A percentile compares a stretch with the other conserved stretches of the same genome.
Conservation (phyloP, 2,888 invertebrate genomes). For the Homarus gammarus region DNA sequence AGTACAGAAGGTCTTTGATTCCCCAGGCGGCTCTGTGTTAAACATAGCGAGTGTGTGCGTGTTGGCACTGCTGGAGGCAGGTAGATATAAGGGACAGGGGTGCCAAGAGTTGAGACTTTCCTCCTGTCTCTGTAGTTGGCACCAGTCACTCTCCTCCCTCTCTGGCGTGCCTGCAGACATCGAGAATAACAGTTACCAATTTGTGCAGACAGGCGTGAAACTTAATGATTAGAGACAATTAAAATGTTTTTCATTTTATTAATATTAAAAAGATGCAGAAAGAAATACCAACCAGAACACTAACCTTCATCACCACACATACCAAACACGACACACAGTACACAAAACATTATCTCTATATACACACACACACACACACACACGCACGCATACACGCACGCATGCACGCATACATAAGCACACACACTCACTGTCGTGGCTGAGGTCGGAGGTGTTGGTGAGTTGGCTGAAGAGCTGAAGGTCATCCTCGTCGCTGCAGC, state of each 20-base stretch:
- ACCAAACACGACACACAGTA: no score
- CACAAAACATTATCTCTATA: no score
- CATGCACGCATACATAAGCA: background rate
- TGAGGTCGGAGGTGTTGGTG: background rate
- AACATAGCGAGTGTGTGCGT: background rate
- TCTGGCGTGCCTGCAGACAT: background rate
- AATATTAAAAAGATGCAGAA: no score
- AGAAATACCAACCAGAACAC: no score
- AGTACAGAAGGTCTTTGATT: background rate
- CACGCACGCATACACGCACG: background rate
- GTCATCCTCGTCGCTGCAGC: background rate
- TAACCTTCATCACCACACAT: no score
- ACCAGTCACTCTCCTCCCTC: background rate
- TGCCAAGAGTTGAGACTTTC: background rate
- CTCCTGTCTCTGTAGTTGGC: background rate
- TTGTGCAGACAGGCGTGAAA: no score
- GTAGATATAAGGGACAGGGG: background rate
- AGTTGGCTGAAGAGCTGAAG: background rate
- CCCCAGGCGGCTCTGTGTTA: background rate
- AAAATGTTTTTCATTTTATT: no score
- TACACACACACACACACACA: no score
- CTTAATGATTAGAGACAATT: no score
- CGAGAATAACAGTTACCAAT: no score
- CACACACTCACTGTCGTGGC: conserved; percentile 1
- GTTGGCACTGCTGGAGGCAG: background rate